Evolutionary conservation across 1,140 invertebrate species (phyloP), one percentile per base, ranked within the genome.

Genomic region (Paralvinella palmiformis): DNA sequence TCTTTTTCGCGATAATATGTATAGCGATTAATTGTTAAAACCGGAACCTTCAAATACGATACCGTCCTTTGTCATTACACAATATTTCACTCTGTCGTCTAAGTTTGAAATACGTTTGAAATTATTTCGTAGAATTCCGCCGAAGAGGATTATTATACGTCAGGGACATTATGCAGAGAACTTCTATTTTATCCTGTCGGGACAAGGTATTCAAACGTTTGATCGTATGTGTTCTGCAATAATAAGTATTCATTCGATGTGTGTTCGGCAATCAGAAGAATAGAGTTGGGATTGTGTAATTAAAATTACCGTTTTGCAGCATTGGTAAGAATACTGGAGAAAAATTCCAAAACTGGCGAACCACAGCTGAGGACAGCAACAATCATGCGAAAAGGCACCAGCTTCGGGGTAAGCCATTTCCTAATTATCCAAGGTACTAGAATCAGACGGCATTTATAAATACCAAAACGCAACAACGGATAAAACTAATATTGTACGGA

Each of bases 101-200:
- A n/a, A n/a, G n/a, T n/a, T n/a, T n/a, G n/a, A n/a, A n/a, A n/a
- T n/a, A n/a, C n/a, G n/a, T n/a, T n/a, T n/a, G n/a, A n/a, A n/a
- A n/a, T 41, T 41, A 10, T 41, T 41, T 41, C n/a, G 10, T 24
- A 60, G 58, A 2, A 22, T 60, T 17, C 58, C 58, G 20, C 35
- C 36, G 15, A 60, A 60, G 53, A 56, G 77, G 52, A 72, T 79
- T 6, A 80, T 81, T 33, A 80, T 81, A 35, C 69, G 79, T 24
- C 76, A 81, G 57, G 78, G 78, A 24, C 79, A 81, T 64, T 70
- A 69, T 55, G 79, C 79, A 13, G 76, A 78, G 58, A 80, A 80
- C 63, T 81, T 79, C 59, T 81, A 81, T 66, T 79, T 81, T 61
- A 75, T 81, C 33, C 55, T 81, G 2, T 76, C 76, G 1, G 79